Percentiles rank a stretch among this genome's conserved stretches.
phyloP scores from a whole-genome alignment of 2,797 vertebrate species.

The Rousettus madagascariensis region DNA sequence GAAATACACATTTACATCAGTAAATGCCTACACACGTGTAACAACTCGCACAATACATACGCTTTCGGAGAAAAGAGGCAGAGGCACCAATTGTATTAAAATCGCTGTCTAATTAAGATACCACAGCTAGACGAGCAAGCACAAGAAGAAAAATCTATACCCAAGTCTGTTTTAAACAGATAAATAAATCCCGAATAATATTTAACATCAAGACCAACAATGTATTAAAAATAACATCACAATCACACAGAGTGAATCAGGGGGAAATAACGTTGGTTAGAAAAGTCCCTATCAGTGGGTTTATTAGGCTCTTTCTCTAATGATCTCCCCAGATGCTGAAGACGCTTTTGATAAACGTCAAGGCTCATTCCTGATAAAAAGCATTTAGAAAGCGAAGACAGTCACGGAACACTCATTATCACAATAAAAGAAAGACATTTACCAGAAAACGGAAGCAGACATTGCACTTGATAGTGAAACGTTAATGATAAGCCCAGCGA shows the following conservation, averaged over 20 bases:
- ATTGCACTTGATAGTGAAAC: neutral
- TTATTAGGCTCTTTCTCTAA: neutral
- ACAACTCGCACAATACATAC: too few relatives aligned
- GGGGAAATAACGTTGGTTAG: neutral
- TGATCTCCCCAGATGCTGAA: neutral
- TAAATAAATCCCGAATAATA: neutral
- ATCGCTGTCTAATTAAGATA: neutral
- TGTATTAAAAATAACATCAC: neutral
- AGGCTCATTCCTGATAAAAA: neutral
- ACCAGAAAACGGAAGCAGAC: neutral
- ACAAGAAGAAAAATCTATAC: neutral
- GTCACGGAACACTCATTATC: conserved; percentile 48
- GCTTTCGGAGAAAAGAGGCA: neutral
- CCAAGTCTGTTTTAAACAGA: neutral
- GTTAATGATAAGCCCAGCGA: neutral
- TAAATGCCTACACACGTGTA: neutral
- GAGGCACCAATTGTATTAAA: neutral
- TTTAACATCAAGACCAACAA: neutral
- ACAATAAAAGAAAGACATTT: conserved; percentile 24
- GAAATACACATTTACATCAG: accelerated
- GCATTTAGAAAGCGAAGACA: conserved; percentile 5
- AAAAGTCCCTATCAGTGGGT: neutral
- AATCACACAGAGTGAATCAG: neutral
- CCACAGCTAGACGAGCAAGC: neutral
- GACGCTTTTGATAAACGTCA: conserved; percentile 18